phyloP scores from a whole-genome alignment of 2,888 invertebrate species.

The Himalopsyche kuldschensis region DNA sequence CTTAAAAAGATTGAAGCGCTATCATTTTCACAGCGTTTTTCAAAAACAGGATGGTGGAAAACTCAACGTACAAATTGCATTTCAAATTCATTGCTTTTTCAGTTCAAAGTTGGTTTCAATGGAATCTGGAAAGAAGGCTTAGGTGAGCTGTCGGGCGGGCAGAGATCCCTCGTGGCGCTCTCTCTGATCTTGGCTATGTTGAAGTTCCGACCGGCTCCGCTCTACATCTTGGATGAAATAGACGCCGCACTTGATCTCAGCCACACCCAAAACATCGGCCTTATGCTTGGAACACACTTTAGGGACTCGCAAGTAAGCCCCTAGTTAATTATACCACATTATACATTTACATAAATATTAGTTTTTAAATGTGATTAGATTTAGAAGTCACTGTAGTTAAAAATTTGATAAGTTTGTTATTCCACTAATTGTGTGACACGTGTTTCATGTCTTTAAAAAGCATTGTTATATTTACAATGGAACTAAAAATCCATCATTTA shows the following conservation, averaged over 20 bases:
- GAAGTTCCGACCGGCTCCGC: constrained; percentile 95
- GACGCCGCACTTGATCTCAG: constrained; percentile 97
- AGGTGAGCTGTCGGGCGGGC: constrained; percentile 95
- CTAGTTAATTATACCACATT: neutral
- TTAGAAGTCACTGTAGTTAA: no score
- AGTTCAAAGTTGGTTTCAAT: constrained; percentile 87
- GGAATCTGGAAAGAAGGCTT: constrained; percentile 95
- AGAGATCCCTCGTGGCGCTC: constrained; percentile 92
- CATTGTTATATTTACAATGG: no score
- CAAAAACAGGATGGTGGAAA: no score
- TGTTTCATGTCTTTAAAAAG: no score
- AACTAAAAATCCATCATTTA: no score
- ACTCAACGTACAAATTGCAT: neutral
- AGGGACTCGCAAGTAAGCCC: constrained; percentile 74
- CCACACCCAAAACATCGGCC: constrained; percentile 98
- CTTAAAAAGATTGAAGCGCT: no score
- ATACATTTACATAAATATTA: no score
- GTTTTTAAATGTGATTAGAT: no score
- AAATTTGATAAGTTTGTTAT: no score
- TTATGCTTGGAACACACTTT: constrained; percentile 90
- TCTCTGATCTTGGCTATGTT: constrained; percentile 95
- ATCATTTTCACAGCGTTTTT: no score
- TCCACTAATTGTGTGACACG: no score
- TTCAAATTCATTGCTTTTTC: constrained; percentile 37
- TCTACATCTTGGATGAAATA: constrained; percentile 98